A percentile compares a stretch with the other conserved stretches of the same genome.
Evolutionary conservation across 2,113 vertebrate species (phyloP).

Genomic region (Polyodon spathula): DNA sequence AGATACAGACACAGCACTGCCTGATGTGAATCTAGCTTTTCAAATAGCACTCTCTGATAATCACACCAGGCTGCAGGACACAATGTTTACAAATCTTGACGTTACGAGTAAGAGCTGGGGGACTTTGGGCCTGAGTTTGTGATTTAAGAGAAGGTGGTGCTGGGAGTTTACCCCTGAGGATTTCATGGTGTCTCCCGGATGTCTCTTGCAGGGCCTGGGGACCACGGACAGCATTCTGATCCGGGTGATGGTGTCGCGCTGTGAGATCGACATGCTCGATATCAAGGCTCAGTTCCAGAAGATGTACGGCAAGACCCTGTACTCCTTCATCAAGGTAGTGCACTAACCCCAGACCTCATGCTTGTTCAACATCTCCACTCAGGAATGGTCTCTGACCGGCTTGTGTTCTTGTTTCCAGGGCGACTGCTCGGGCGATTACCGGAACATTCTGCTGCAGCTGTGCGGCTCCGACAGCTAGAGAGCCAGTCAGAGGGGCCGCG

Average conservation of each 20-base stretch:
- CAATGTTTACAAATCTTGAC: too few species aligned
- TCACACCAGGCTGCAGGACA: too few species aligned
- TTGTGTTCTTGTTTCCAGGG: conserved; percentile 51
- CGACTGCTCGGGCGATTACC: conserved; percentile 90
- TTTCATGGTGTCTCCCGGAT: too few species aligned
- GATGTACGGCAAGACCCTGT: conserved; percentile 79
- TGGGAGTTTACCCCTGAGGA: too few species aligned
- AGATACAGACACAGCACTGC: too few species aligned
- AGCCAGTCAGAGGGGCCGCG: neutral
- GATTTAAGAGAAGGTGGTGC: too few species aligned
- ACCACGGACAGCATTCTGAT: conserved; percentile 83
- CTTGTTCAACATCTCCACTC: too few species aligned
- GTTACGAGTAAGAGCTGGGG: too few species aligned
- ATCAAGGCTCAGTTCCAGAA: conserved; percentile 78
- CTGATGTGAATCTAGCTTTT: too few species aligned
- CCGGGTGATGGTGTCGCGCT: conserved; percentile 85
- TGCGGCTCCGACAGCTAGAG: conserved; percentile 72
- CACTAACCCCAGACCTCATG: too few species aligned
- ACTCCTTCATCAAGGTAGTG: conserved; percentile 97
- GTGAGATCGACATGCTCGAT: conserved; percentile 85
- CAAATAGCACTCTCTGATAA: too few species aligned
- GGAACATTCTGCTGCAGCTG: conserved; percentile 77
- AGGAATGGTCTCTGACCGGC: neutral
- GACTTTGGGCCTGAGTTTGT: too few species aligned
- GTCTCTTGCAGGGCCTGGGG: conserved; percentile 69